Conservation (phyloP, 2,113 vertebrate species). For the Prietella phreatophila region DNA sequence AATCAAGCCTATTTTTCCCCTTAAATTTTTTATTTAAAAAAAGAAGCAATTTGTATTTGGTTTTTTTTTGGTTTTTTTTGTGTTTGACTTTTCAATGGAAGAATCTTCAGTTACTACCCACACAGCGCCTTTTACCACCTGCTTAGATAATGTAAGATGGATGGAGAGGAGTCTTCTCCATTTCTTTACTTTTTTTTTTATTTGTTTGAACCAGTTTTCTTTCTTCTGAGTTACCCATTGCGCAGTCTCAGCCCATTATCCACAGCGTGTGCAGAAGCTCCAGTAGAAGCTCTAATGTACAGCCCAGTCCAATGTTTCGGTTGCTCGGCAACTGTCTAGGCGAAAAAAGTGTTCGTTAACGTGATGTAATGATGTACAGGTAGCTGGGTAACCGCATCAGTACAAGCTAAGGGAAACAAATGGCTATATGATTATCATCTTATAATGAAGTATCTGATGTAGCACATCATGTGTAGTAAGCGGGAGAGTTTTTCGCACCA, state of each 20-base stretch:
- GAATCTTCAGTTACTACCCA: background rate
- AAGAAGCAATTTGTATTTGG: background rate
- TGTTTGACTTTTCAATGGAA: constrained; percentile 4
- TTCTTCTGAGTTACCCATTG: background rate
- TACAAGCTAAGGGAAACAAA: background rate
- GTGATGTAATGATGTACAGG: background rate
- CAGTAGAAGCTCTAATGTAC: background rate
- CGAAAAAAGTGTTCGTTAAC: background rate
- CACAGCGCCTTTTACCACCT: background rate
- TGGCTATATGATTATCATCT: too few relatives aligned
- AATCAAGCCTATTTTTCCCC: constrained; percentile 13
- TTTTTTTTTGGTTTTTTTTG: too few relatives aligned
- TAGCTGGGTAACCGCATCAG: background rate
- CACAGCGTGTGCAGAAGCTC: background rate
- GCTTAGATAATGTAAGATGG: background rate
- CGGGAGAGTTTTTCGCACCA: background rate
- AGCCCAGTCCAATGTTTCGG: background rate
- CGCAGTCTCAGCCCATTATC: background rate
- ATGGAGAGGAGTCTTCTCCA: background rate
- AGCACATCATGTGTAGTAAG: background rate
- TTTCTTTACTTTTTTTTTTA: background rate
- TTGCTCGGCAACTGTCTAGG: background rate
- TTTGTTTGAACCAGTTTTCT: background rate
- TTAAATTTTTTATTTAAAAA: background rate
- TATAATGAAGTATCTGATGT: too few relatives aligned